phyloP scores from a whole-genome alignment of 1,140 invertebrate genomes.

The Triops longicaudatus region DNA sequence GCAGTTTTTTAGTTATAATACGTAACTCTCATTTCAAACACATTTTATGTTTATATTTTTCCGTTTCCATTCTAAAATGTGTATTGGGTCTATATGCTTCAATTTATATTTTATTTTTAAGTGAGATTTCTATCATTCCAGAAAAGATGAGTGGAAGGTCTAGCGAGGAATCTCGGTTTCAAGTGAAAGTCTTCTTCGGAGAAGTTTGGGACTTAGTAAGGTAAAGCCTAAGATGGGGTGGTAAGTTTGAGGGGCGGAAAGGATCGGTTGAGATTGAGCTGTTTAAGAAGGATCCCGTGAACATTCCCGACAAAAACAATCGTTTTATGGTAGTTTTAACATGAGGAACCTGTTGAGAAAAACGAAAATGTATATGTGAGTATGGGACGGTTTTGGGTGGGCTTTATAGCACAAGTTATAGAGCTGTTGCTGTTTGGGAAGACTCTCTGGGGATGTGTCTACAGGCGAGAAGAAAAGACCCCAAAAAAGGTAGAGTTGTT shows the following conservation, averaged over 20 bases:
- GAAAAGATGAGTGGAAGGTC: too few species aligned
- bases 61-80: too few species aligned
- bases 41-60: too few species aligned
- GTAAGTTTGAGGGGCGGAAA: not conserved
- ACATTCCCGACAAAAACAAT: not conserved
- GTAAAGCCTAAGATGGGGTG: not conserved
- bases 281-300: not conserved
- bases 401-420: not conserved
- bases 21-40: too few species aligned
- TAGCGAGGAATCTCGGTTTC: too few species aligned
- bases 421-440: not conserved
- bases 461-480: not conserved
- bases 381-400: not conserved
- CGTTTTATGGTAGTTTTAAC: constrained; percentile 12
- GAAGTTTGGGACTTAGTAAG: not conserved
- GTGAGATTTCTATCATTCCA: too few species aligned
- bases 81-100: too few species aligned
- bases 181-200: too few species aligned
- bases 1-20: too few species aligned
- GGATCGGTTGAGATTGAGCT: constrained; percentile 10
- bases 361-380: not conserved
- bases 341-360: not conserved
- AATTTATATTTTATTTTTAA: too few species aligned
- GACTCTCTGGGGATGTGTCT: not conserved
- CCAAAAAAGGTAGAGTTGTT: too few species aligned